Evolutionary conservation across 2,888 invertebrate species (phyloP), one percentile per base, ranked within the genome.

Genomic region (Dryomyza anilis): DNA sequence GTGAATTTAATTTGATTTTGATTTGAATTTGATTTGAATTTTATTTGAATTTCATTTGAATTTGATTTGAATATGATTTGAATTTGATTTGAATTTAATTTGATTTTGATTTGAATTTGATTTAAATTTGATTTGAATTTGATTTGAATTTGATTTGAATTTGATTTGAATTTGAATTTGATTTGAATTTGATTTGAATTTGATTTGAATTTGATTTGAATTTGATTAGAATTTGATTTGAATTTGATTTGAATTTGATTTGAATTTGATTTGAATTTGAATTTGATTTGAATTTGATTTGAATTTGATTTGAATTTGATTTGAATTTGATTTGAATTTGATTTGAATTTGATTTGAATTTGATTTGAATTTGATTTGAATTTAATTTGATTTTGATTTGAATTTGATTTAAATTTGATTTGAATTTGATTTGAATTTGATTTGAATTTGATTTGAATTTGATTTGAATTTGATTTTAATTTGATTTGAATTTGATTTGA

Each of bases 401-500:
- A 50, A 19, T 46, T 46, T 46, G 46, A 46, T 10, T 46, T 46
- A 14, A 16, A 1, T 3, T 46, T 14, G 21, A 46, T 46, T 46
- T 46, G 46, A 50, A 50, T 50, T 33, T 25, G 23, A 50, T 14
- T 23, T 39, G 39, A 7, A 14, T 1, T n/a, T 39, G 39, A n/a
- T 16, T 39, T 39, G 39, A 7, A 14, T 46, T 25, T 23, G 14
- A 50, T 50, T 50, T 12, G 25, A 50, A 50, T 25, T 25, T 25
- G 25, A 50, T 19, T 46, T 46, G 46, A 46, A 46, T 46, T 46
- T 46, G 46, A 46, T 16, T 46, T 46, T 14, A 46, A 46, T 46
- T 46, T 46, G 46, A 46, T 16, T 46, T 46, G 46, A 46, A 8
- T 33, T 46, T 16, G 21, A 46, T 46, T 46, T 46, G 46, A 46